A percentile compares a stretch with the other conserved stretches of the same genome.
These are phyloP conservation scores for Physeter macrocephalus DNA, from an alignment of 2,113 vertebrate species.

Conservation along the genomic window DNA sequence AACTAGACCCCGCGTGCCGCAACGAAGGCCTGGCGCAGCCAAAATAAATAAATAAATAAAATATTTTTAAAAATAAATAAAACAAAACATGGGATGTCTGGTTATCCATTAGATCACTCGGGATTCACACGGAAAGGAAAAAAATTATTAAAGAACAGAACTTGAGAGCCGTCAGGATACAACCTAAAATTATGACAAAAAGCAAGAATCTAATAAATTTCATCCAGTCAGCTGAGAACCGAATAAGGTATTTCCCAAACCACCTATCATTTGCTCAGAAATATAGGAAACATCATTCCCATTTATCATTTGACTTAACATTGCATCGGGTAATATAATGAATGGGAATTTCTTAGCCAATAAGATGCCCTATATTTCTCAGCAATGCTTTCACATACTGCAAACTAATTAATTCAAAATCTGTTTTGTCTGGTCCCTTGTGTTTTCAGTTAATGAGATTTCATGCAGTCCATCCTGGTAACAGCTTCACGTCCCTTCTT, in stretches of 20 bases:
- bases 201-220: too few species aligned
- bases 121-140: neutral
- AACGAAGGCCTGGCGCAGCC: too few species aligned
- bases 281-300: neutral
- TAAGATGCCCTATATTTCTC: neutral
- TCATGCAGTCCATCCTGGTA: neutral
- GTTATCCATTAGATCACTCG: neutral
- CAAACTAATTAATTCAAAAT: slow-evolving; percentile 27
- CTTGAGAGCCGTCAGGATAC: neutral
- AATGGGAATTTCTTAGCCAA: neutral
- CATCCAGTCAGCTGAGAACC: rapidly evolving
- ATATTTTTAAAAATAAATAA: neutral
- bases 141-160: neutral
- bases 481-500: neutral
- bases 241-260: neutral
- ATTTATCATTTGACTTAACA: neutral
- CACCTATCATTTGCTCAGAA: neutral
- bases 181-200: rapidly evolving
- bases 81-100: too few species aligned
- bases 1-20: too few species aligned
- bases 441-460: slow-evolving; percentile 37
- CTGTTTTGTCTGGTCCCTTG: neutral
- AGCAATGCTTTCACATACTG: neutral
- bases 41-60: too few species aligned
- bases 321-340: rapidly evolving